A percentile compares a stretch with the other conserved stretches of the same genome.
phyloP scores from a whole-genome alignment of 2,888 invertebrate genomes.

The Scaptomyza reducta region DNA sequence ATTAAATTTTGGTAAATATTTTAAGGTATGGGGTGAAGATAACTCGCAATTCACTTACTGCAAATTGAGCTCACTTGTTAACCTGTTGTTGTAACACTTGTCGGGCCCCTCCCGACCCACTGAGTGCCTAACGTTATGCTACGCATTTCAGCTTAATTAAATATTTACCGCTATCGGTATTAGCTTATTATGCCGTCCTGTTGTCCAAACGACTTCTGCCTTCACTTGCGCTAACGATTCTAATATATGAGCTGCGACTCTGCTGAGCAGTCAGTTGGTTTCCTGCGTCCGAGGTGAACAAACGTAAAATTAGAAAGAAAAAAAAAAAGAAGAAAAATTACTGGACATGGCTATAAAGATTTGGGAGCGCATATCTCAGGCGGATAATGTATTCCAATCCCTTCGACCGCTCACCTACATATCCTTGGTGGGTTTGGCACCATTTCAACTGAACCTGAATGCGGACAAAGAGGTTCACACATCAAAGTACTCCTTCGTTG shows the following conservation, averaged over 20 bases:
- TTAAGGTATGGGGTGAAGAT: neutral
- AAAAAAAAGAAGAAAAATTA: neutral
- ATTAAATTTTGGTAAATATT: conserved; percentile 6
- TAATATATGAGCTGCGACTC: conserved; percentile 44
- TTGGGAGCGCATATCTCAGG: conserved; percentile 78
- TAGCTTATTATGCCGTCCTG: conserved; percentile 56
- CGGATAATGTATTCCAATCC: conserved; percentile 82
- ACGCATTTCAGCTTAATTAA: conserved; percentile 67
- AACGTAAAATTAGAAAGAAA: conserved; percentile 32
- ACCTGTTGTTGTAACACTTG: conserved; percentile 8
- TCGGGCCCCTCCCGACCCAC: neutral
- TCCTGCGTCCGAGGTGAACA: conserved; percentile 43
- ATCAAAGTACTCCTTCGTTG: conserved; percentile 73
- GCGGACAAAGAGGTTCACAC: conserved; percentile 79
- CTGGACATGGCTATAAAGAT: conserved; percentile 72
- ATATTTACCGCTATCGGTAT: conserved; percentile 71
- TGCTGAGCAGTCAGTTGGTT: conserved; percentile 51
- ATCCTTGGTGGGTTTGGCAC: conserved; percentile 81
- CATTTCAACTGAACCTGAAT: conserved; percentile 78
- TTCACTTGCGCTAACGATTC: conserved; percentile 50
- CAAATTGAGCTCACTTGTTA: conserved; percentile 14
- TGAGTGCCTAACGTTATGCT: conserved; percentile 12
- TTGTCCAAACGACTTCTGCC: conserved; percentile 51
- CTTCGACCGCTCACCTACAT: conserved; percentile 80
- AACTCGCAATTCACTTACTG: conserved; percentile 22